Evolutionary conservation across 2,888 invertebrate species (phyloP).

Genomic region (Drosophila monieri): DNA sequence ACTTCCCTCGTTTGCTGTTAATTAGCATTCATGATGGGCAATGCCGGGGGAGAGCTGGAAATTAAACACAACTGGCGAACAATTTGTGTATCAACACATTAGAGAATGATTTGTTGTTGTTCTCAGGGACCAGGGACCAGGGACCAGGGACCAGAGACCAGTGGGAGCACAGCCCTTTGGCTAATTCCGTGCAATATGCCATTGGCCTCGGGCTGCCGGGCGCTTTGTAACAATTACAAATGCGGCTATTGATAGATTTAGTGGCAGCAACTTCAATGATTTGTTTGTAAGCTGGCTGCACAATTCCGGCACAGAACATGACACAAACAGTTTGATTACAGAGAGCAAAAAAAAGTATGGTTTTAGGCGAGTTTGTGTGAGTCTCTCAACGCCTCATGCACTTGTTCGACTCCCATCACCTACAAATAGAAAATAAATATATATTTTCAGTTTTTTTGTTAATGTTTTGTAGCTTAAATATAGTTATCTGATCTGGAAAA

Average conservation of each 20-base stretch:
- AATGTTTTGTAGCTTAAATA: no score
- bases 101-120: slow-evolving; percentile 57
- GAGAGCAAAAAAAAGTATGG: background rate
- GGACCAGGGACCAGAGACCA: background rate
- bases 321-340: background rate
- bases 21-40: slow-evolving; percentile 45
- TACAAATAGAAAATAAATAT: no score
- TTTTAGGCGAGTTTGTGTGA: no score
- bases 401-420: no score
- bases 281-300: slow-evolving; percentile 21
- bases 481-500: no score
- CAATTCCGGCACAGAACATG: slow-evolving; percentile 1
- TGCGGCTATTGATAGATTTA: slow-evolving; percentile 58
- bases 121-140: background rate
- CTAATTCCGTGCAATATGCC: slow-evolving; percentile 21
- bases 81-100: slow-evolving; percentile 69
- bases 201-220: slow-evolving; percentile 6
- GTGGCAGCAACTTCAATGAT: slow-evolving; percentile 45
- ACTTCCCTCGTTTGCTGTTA: slow-evolving; percentile 44
- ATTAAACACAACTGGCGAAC: slow-evolving; percentile 48
- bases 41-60: slow-evolving; percentile 28
- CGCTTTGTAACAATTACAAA: slow-evolving; percentile 52
- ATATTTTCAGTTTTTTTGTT: no score
- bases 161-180: background rate
- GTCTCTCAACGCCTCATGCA: no score